These are phyloP conservation scores for Penelope pileata DNA, from an alignment of 2,113 vertebrate genomes.

Conservation along the genomic window DNA sequence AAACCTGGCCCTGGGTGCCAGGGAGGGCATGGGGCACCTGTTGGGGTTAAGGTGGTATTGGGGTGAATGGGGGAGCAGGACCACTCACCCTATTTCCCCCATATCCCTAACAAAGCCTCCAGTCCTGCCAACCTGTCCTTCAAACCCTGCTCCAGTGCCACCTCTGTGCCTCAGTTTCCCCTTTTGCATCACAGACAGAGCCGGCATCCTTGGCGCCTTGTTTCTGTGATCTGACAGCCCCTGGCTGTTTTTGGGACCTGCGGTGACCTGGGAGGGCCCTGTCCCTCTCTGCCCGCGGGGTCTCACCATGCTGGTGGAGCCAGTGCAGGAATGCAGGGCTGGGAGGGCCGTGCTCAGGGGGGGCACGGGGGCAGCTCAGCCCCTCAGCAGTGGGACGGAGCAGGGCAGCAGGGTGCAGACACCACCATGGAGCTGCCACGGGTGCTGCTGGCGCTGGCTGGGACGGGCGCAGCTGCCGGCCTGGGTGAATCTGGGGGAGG, in stretches of 20 bases:
- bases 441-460: conserved; percentile 15
- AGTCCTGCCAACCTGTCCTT: neutral
- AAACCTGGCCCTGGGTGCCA: neutral
- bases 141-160: fast-evolving
- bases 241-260: neutral
- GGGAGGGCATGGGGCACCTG: fast-evolving
- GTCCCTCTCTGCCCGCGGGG: neutral
- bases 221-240: neutral
- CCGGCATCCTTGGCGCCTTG: fast-evolving
- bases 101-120: fast-evolving
- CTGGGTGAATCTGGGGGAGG: conserved; percentile 9
- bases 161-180: conserved; percentile 4
- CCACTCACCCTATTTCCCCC: fast-evolving
- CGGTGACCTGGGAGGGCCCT: fast-evolving
- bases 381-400: neutral
- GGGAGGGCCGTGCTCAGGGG: neutral
- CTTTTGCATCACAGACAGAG: neutral
- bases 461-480: fast-evolving
- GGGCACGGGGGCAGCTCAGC: neutral
- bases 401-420: neutral
- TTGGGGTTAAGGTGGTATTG: neutral
- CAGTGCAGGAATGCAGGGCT: conserved; percentile 35
- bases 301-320: neutral
- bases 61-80: fast-evolving
- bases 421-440: neutral